phyloP scores from a whole-genome alignment of 2,888 invertebrate genomes.

The Sturmia bella region DNA sequence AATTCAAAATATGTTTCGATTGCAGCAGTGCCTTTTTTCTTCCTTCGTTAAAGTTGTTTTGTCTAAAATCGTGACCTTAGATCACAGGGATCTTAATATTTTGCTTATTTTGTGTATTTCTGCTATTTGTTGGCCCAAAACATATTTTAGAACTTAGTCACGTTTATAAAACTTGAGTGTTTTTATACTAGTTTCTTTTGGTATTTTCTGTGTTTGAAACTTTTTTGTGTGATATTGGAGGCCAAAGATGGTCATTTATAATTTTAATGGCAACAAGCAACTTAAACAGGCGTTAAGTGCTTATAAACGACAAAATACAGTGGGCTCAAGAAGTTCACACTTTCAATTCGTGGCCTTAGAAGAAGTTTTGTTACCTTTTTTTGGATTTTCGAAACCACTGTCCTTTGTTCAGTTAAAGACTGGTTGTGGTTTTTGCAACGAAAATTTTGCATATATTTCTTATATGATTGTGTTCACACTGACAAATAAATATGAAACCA shows the following conservation, averaged over 20 bases:
- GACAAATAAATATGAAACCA: background rate
- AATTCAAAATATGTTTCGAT: conserved; percentile 51
- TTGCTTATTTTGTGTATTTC: conserved; percentile 23
- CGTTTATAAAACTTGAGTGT: conserved; percentile 65
- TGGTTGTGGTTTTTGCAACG: conserved; percentile 52
- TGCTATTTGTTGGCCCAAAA: conserved; percentile 34
- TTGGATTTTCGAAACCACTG: conserved; percentile 33
- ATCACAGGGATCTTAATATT: conserved; percentile 60
- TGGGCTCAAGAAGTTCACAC: conserved; percentile 41
- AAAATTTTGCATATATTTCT: conserved; percentile 16
- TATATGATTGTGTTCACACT: conserved; percentile 5
- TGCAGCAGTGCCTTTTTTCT: conserved; percentile 20
- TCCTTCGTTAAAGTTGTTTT: conserved; percentile 46
- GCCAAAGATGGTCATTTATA: conserved; percentile 68
- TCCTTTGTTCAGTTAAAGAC: conserved; percentile 14
- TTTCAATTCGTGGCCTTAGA: background rate
- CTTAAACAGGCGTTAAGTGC: conserved; percentile 80
- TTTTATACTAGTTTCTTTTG: conserved; percentile 28
- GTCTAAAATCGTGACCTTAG: conserved; percentile 67
- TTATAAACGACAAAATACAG: conserved; percentile 71
- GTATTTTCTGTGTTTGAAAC: conserved; percentile 37
- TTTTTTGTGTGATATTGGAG: conserved; percentile 60
- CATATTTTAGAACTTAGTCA: conserved; percentile 69
- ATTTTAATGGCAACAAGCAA: conserved; percentile 72
- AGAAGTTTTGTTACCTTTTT: background rate